phyloP scores from a whole-genome alignment of 1,140 invertebrate species.

The Magallana angulata region DNA sequence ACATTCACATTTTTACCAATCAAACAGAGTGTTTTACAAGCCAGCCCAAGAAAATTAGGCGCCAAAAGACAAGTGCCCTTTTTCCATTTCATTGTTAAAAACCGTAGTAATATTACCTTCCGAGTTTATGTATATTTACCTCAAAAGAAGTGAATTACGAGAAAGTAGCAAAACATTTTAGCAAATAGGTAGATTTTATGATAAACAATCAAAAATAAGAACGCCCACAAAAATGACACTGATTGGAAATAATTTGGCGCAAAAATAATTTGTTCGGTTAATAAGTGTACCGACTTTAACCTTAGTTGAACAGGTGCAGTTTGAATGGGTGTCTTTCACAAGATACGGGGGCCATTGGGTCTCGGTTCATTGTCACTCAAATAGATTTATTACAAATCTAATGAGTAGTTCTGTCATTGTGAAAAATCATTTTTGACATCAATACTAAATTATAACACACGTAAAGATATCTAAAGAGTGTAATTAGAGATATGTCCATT shows the following conservation, averaged over 20 bases:
- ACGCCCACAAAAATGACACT: constrained; percentile 25
- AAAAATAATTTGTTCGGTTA: constrained; percentile 10
- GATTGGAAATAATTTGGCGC: constrained; percentile 12
- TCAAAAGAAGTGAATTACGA: not conserved
- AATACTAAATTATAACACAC: not conserved
- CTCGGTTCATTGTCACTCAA: constrained; percentile 33
- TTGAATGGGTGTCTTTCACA: constrained; percentile 12
- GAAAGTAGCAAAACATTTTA: not conserved
- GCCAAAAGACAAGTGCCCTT: constrained; percentile 34
- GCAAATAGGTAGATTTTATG: not conserved
- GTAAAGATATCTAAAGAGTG: not conserved
- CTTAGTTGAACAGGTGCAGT: constrained; percentile 20
- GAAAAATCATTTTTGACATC: constrained; percentile 38
- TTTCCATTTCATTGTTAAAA: constrained; percentile 29
- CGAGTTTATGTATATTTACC: not conserved
- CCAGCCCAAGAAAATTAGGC: constrained; percentile 32
- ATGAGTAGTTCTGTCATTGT: constrained; percentile 18
- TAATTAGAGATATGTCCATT: constrained; percentile 10
- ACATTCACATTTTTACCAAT: constrained; percentile 38
- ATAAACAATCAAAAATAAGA: not conserved
- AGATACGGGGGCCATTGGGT: not conserved
- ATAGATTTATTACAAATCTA: constrained; percentile 37
- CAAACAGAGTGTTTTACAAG: constrained; percentile 33
- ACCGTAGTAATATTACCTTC: not conserved
- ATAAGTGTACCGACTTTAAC: constrained; percentile 12